These are phyloP conservation scores for Dendroctonus ponderosae DNA, from an alignment of 1,140 invertebrate genomes.

Conservation along the genomic window DNA sequence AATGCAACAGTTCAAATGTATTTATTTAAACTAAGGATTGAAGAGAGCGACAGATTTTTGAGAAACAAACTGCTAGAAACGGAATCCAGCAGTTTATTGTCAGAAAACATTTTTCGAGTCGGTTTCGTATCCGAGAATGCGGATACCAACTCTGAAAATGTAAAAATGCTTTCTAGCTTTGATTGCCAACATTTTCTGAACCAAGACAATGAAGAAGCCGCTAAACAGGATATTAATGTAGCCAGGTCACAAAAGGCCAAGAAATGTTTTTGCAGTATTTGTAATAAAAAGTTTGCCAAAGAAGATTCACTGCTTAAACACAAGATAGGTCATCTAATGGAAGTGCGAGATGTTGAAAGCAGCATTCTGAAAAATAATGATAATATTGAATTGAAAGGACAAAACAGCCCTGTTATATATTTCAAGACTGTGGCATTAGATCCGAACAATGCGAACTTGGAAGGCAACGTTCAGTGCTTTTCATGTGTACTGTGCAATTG, in stretches of 20 bases:
- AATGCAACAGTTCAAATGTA: slow-evolving; percentile 62
- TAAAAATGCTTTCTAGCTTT: background rate
- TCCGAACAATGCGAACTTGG: slow-evolving; percentile 5
- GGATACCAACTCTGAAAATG: background rate
- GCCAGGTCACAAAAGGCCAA: slow-evolving; percentile 11
- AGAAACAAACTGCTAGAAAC: slow-evolving; percentile 51
- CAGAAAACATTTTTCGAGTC: background rate
- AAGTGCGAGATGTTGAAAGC: slow-evolving; percentile 35
- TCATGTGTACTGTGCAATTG: slow-evolving; percentile 25
- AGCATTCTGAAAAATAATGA: background rate
- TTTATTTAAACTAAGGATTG: slow-evolving; percentile 64
- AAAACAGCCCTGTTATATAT: background rate
- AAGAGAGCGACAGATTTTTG: slow-evolving; percentile 59
- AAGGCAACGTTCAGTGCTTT: slow-evolving; percentile 31
- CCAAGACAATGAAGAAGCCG: slow-evolving; percentile 5
- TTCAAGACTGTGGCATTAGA: slow-evolving; percentile 4
- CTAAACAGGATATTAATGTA: background rate
- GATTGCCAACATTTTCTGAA: slow-evolving; percentile 3
- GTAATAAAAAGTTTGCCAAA: slow-evolving; percentile 44
- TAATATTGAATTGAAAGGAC: background rate
- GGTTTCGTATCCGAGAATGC: background rate
- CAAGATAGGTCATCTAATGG: slow-evolving; percentile 43
- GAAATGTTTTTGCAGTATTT: slow-evolving; percentile 41
- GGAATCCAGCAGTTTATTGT: background rate
- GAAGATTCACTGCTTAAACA: slow-evolving; percentile 44